phyloP scores from a whole-genome alignment of 2,888 invertebrate genomes.

The Alloplasta piceator region DNA sequence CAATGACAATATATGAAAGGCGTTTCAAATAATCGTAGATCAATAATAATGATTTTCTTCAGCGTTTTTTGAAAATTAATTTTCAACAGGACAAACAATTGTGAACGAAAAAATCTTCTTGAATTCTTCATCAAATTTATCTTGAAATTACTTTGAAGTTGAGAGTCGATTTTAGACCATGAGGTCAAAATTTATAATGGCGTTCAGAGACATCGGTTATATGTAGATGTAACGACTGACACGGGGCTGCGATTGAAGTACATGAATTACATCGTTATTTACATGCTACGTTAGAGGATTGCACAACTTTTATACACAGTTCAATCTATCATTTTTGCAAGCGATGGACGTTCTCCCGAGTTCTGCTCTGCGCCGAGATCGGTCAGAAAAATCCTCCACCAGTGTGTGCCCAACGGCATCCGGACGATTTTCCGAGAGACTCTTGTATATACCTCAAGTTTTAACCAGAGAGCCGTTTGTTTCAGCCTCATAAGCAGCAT shows the following conservation, averaged over 20 bases:
- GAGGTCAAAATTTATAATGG: background rate
- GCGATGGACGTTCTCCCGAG: constrained; percentile 65
- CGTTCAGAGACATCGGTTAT: no score
- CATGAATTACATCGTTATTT: constrained; percentile 39
- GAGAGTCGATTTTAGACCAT: no score
- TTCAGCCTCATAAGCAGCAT: constrained; percentile 49
- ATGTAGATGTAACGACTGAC: no score
- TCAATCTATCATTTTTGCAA: constrained; percentile 70
- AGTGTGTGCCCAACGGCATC: constrained; percentile 30
- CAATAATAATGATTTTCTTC: no score
- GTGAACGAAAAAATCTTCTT: no score
- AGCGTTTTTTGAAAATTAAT: no score
- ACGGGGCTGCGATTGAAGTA: no score
- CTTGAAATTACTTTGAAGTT: no score
- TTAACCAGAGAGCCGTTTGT: constrained; percentile 50
- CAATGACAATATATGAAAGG: no score
- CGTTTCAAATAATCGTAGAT: no score
- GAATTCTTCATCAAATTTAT: no score
- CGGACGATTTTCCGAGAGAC: constrained; percentile 49
- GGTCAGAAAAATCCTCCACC: constrained; percentile 40
- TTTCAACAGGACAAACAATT: no score
- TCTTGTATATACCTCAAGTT: constrained; percentile 41
- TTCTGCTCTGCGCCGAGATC: constrained; percentile 22
- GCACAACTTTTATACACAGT: constrained; percentile 67
- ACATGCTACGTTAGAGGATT: constrained; percentile 54